phyloP scores from a whole-genome alignment of 2,113 vertebrate species.

The Sclerurus mexicanus region DNA sequence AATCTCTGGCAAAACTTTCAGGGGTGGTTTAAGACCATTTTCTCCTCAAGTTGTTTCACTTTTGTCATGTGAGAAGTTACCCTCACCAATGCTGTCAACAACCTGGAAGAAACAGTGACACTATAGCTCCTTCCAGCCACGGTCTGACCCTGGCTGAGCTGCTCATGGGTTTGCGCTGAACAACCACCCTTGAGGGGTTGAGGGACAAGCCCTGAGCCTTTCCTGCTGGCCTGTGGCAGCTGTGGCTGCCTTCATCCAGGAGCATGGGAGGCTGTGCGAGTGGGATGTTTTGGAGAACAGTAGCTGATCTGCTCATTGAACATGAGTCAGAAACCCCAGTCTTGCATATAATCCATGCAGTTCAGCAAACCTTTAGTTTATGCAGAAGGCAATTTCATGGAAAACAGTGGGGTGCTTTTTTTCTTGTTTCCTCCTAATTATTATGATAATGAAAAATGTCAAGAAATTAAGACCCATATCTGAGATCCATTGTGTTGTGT shows the following conservation, averaged over 20 bases:
- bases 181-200: rapidly evolving
- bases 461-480: background rate
- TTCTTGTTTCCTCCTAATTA: background rate
- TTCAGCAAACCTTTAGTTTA: background rate
- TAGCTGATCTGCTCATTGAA: background rate
- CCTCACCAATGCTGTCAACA: background rate
- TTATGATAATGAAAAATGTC: background rate
- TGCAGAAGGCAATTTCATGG: background rate
- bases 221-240: background rate
- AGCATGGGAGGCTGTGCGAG: background rate
- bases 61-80: background rate
- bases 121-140: background rate
- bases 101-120: background rate
- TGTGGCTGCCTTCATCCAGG: background rate
- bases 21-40: background rate
- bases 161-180: background rate
- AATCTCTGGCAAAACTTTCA: background rate
- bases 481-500: background rate
- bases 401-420: background rate
- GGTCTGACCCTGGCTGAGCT: background rate
- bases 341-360: background rate
- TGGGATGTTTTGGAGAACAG: background rate
- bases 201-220: background rate
- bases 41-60: background rate
- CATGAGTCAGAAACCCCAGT: background rate